A percentile compares a stretch with the other conserved stretches of the same genome.
Evolutionary conservation across 2,113 vertebrate species (phyloP).

Genomic region (Saiga tatarica): DNA sequence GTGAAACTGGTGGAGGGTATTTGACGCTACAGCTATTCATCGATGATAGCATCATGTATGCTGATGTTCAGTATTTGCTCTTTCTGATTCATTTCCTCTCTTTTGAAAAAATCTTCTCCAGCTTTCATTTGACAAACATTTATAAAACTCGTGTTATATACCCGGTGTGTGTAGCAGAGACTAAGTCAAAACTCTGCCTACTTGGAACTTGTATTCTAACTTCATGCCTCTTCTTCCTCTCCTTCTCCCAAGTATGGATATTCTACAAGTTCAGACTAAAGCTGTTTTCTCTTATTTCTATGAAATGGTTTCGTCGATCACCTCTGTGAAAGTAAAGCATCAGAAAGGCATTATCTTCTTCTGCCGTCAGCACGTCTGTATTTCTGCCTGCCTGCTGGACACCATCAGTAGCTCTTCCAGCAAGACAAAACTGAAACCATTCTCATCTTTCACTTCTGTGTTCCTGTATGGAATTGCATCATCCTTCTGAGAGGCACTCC

Average conservation of each 20-base stretch:
- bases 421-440: background rate
- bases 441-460: background rate
- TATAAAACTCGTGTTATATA: background rate
- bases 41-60: background rate
- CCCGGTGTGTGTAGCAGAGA: background rate
- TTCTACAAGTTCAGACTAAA: background rate
- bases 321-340: background rate
- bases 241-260: background rate
- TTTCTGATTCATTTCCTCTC: background rate
- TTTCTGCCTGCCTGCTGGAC: background rate
- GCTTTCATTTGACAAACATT: background rate
- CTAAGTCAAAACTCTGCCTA: background rate
- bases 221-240: background rate
- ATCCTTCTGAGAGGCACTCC: background rate
- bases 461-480: background rate
- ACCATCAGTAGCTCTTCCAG: background rate
- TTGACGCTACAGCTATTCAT: background rate
- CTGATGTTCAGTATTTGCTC: background rate
- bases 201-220: background rate
- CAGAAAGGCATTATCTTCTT: background rate
- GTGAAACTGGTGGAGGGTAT: no score
- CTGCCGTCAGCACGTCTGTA: background rate
- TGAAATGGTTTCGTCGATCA: background rate
- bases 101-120: slow-evolving; percentile 29
- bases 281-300: background rate